phyloP scores from a whole-genome alignment of 2,797 vertebrate species.

The Arnoldichthys spilopterus region DNA sequence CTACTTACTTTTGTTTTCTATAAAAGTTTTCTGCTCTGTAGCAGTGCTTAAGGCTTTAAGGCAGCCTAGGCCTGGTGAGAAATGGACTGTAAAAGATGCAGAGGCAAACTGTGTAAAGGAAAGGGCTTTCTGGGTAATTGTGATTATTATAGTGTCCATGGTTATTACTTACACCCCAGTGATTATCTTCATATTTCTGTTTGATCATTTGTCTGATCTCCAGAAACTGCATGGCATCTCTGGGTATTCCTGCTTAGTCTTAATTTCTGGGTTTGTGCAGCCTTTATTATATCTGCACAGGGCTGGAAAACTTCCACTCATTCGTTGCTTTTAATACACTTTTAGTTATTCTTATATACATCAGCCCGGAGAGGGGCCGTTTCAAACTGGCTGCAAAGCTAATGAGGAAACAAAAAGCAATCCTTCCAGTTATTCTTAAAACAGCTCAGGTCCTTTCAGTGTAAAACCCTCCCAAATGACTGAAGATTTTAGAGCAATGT shows the following conservation, averaged over 20 bases:
- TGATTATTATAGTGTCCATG: conserved; percentile 17
- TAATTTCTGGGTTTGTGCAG: conserved; percentile 12
- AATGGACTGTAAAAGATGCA: conserved; percentile 4
- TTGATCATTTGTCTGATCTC: not conserved
- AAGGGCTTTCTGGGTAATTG: conserved; percentile 45
- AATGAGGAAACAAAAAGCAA: no score
- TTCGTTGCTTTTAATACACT: not conserved
- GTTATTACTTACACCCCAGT: conserved; percentile 32
- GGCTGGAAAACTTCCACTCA: not conserved
- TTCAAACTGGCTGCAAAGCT: no score
- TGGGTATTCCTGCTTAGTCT: not conserved
- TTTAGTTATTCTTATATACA: not conserved
- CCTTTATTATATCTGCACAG: conserved; percentile 41
- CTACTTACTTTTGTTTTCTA: conserved; percentile 12
- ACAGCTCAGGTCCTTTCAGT: no score
- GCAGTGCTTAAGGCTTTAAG: conserved; percentile 50
- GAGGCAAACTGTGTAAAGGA: conserved; percentile 42
- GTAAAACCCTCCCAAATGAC: no score
- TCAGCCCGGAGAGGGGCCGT: no score
- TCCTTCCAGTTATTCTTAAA: no score
- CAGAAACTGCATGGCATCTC: not conserved
- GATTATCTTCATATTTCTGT: not conserved
- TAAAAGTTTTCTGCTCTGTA: conserved; percentile 48
- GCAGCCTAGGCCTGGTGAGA: conserved; percentile 44
- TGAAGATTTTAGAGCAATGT: no score